These are phyloP conservation scores for Ganaspis brasiliensis DNA, from an alignment of 2,888 invertebrate species.

Conservation along the genomic window DNA sequence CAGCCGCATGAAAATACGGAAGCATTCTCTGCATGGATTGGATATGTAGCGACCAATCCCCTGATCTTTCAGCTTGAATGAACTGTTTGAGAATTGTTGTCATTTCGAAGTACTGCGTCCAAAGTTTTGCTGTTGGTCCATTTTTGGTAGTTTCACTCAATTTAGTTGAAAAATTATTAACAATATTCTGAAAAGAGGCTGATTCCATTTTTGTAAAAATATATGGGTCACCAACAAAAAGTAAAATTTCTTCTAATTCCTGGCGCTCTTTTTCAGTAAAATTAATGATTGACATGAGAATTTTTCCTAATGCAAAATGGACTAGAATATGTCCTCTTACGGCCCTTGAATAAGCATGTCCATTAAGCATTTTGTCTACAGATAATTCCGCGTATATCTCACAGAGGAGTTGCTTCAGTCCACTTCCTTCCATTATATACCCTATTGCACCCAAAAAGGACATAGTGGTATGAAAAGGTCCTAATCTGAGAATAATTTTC, in stretches of 20 bases:
- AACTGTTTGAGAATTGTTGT: slow-evolving; percentile 55
- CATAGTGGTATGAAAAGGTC: slow-evolving; percentile 65
- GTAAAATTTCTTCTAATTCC: background rate
- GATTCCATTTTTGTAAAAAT: background rate
- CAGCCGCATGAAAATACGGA: slow-evolving; percentile 67
- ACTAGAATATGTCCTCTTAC: slow-evolving; percentile 59
- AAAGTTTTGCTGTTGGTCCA: slow-evolving; percentile 53
- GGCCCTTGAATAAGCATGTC: slow-evolving; percentile 57
- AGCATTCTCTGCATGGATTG: slow-evolving; percentile 62
- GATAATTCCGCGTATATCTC: slow-evolving; percentile 50
- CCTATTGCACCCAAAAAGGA: slow-evolving; percentile 61
- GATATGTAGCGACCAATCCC: slow-evolving; percentile 63
- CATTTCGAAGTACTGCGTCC: slow-evolving; percentile 58
- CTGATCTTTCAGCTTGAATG: slow-evolving; percentile 63
- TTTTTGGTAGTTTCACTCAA: background rate
- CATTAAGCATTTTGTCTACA: slow-evolving; percentile 59
- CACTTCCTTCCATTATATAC: slow-evolving; percentile 61
- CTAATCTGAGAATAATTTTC: slow-evolving; percentile 60
- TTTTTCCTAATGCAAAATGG: slow-evolving; percentile 52
- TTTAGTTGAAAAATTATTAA: background rate
- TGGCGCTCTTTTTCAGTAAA: background rate
- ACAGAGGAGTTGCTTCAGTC: background rate
- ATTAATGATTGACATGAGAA: slow-evolving; percentile 47
- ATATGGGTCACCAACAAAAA: slow-evolving; percentile 16
- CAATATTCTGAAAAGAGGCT: background rate